Evolutionary conservation across 1,140 invertebrate species (phyloP).

Genomic region (Brachionus rotundiformis): DNA sequence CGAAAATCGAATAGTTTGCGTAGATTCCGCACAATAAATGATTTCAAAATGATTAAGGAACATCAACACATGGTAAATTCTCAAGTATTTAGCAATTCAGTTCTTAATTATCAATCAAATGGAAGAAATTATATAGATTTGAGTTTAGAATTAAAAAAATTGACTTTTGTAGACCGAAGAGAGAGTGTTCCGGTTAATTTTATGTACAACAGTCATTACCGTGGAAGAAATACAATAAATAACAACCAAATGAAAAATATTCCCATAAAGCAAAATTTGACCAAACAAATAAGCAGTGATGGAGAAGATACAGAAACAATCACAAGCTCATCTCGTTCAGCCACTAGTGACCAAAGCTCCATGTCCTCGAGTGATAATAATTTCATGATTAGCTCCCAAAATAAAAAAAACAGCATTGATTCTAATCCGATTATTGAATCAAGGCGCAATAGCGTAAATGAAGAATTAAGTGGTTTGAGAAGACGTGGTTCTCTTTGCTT

Average conservation of each 20-base stretch:
- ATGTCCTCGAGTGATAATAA: background rate
- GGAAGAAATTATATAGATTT: background rate
- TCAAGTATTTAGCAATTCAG: background rate
- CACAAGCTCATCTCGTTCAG: constrained; percentile 17
- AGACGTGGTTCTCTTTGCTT: background rate
- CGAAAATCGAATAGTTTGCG: constrained; percentile 14
- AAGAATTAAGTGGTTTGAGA: background rate
- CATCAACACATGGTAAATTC: background rate
- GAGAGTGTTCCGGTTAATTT: constrained; percentile 30
- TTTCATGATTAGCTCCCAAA: background rate
- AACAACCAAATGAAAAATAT: constrained; percentile 11
- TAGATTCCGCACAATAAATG: constrained; percentile 31
- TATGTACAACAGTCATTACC: constrained; percentile 8
- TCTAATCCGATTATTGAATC: background rate
- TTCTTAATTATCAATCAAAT: background rate
- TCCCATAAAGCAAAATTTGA: background rate
- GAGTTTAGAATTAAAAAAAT: background rate
- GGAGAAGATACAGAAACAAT: background rate
- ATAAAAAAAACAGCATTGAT: background rate
- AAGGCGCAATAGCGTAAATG: background rate
- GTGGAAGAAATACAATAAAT: background rate
- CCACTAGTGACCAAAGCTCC: constrained; percentile 2
- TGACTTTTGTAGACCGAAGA: background rate
- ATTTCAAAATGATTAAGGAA: constrained; percentile 38
- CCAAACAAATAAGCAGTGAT: background rate